Conservation (phyloP, 2,113 vertebrate species). For the Poeciliopsis turrubarensis region DNA sequence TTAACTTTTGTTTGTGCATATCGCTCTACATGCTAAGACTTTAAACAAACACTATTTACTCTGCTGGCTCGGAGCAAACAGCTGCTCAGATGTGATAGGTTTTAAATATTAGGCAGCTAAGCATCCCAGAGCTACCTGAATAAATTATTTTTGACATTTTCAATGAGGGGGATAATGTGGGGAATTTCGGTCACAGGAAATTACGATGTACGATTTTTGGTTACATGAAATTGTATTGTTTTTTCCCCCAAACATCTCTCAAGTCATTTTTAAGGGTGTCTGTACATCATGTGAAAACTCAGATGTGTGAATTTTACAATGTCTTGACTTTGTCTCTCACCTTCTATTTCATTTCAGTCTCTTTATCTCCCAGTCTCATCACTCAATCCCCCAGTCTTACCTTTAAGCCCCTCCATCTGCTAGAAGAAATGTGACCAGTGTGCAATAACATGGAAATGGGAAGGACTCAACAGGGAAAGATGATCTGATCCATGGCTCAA, state of each 20-base stretch:
- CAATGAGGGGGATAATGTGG: slow-evolving; percentile 59
- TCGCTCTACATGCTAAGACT: slow-evolving; percentile 58
- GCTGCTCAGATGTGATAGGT: slow-evolving; percentile 72
- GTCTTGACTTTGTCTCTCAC: slow-evolving; percentile 28
- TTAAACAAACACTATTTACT: slow-evolving; percentile 74
- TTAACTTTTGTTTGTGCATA: slow-evolving; percentile 69
- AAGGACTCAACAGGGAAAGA: slow-evolving; percentile 13
- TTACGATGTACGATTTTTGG: slow-evolving; percentile 44
- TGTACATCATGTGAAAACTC: neutral
- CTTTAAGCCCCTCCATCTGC: slow-evolving; percentile 17
- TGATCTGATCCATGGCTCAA: slow-evolving; percentile 15
- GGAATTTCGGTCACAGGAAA: slow-evolving; percentile 33
- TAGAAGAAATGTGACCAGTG: slow-evolving; percentile 23
- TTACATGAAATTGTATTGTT: slow-evolving; percentile 20
- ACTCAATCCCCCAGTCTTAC: slow-evolving; percentile 7
- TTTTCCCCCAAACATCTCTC: neutral
- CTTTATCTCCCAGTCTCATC: slow-evolving; percentile 26
- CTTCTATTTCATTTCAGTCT: slow-evolving; percentile 30
- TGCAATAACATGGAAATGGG: slow-evolving; percentile 28
- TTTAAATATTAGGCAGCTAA: slow-evolving; percentile 74
- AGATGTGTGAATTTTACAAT: slow-evolving; percentile 23
- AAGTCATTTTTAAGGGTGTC: slow-evolving; percentile 18
- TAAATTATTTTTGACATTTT: slow-evolving; percentile 79
- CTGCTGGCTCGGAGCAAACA: slow-evolving; percentile 70
- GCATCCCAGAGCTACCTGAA: slow-evolving; percentile 71